A percentile compares a stretch with the other conserved stretches of the same genome.
phyloP scores from a whole-genome alignment of 1,140 invertebrate species.

The Euschistus heros region DNA sequence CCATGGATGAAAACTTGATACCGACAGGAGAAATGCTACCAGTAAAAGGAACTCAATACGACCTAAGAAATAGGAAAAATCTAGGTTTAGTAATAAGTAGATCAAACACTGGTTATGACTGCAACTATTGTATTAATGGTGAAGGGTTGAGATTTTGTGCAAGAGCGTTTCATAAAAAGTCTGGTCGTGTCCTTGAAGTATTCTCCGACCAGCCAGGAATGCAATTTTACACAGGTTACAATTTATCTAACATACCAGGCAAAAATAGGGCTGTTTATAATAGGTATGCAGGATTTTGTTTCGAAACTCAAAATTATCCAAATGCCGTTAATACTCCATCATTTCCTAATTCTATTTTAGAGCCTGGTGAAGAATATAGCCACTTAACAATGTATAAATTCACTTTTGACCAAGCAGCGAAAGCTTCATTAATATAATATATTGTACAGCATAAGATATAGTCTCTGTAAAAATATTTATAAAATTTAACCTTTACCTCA shows the following conservation, averaged over 20 bases:
- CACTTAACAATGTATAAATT: conserved; percentile 23
- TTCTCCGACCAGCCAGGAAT: conserved; percentile 78
- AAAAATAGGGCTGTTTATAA: conserved; percentile 59
- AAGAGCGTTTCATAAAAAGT: conserved; percentile 22
- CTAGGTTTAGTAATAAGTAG: conserved; percentile 2
- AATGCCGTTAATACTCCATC: conserved; percentile 76
- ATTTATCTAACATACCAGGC: conserved; percentile 32
- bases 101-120: neutral
- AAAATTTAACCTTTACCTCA: too few relatives aligned
- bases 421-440: neutral
- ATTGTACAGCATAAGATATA: too few relatives aligned
- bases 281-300: conserved; percentile 70
- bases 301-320: conserved; percentile 88
- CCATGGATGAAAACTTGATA: conserved; percentile 59
- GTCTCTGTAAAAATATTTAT: too few relatives aligned
- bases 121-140: conserved; percentile 15
- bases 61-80: conserved; percentile 15
- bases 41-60: conserved; percentile 34
- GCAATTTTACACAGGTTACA: conserved; percentile 69
- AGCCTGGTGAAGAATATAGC: conserved; percentile 21
- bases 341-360: conserved; percentile 23
- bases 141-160: neutral
- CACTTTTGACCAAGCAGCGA: neutral
- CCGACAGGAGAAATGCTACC: conserved; percentile 61
- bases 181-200: conserved; percentile 42